Evolutionary conservation across 1,140 invertebrate species (phyloP).

Genomic region (Lethrus apterus): DNA sequence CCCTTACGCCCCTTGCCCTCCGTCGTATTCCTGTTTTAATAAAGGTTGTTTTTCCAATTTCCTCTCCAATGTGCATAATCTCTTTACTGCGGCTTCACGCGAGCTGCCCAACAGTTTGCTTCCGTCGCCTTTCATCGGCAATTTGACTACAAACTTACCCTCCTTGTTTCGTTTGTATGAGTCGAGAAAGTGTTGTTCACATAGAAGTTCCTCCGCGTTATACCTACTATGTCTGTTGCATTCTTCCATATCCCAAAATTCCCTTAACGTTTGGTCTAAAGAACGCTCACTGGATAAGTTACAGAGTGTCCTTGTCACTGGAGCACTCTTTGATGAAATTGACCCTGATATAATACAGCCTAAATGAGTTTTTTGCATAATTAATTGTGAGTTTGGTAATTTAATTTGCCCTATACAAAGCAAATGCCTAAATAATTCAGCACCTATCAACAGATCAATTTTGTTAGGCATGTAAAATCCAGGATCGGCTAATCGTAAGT

Average conservation of each 20-base stretch:
- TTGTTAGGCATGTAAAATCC: neutral
- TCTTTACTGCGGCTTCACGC: neutral
- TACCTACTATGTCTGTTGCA: neutral
- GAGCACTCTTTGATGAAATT: neutral
- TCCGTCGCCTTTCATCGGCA: neutral
- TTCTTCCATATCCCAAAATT: conserved; percentile 5
- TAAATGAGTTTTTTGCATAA: conserved; percentile 18
- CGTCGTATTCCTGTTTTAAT: neutral
- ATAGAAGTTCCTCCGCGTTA: neutral
- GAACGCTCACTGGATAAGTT: neutral
- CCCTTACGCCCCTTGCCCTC: too few relatives aligned
- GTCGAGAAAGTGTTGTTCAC: neutral
- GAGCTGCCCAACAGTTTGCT: neutral
- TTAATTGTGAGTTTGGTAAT: neutral
- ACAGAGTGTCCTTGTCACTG: neutral
- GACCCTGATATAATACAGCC: conserved; percentile 16
- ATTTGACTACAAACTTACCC: neutral
- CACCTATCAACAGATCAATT: conserved; percentile 7
- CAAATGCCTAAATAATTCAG: conserved; percentile 5
- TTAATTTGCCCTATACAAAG: conserved; percentile 1
- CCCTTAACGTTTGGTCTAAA: neutral
- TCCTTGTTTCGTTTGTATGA: neutral
- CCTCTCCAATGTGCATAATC: neutral
- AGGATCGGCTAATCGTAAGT: conserved; percentile 4
- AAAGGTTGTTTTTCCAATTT: too few relatives aligned